Evolutionary conservation across 2,113 vertebrate species (phyloP).

Genomic region (Colistium nudipinnis): DNA sequence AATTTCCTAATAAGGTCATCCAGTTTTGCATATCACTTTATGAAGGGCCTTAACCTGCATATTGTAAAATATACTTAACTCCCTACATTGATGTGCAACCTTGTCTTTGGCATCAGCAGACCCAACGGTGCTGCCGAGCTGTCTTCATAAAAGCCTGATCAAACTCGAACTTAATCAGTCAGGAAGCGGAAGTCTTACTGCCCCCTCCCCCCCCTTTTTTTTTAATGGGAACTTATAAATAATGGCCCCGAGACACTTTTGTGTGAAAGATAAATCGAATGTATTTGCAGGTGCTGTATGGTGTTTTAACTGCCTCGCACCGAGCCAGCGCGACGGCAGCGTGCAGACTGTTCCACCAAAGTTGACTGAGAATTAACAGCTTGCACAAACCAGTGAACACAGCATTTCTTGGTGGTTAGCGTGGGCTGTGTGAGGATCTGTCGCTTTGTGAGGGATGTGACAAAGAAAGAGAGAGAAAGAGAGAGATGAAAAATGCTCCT

Average conservation of each 20-base stretch:
- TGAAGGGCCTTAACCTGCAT: background rate
- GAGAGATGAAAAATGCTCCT: background rate
- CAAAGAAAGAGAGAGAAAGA: too few relatives aligned
- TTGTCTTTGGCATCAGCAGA: slow-evolving; percentile 10
- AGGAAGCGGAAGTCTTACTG: slow-evolving; percentile 1
- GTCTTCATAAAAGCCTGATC: background rate
- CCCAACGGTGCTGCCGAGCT: background rate
- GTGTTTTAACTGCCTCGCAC: background rate
- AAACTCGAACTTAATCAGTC: slow-evolving; percentile 8
- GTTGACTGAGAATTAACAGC: slow-evolving; percentile 1
- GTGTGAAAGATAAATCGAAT: background rate
- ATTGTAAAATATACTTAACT: background rate
- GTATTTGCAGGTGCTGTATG: background rate
- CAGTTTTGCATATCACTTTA: background rate
- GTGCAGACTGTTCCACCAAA: slow-evolving; percentile 5
- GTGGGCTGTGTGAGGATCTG: background rate
- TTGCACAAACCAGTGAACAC: background rate
- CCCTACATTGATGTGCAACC: background rate
- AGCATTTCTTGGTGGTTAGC: background rate
- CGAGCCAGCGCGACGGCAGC: slow-evolving; percentile 8
- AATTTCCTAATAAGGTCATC: background rate
- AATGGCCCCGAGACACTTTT: slow-evolving; percentile 1
- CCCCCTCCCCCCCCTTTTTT: background rate
- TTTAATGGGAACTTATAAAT: slow-evolving; percentile 15
- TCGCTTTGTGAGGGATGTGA: too few relatives aligned